Evolutionary conservation across 92 coral and sea anemone species (phyloP).

Genomic region (Phenganax subtilis): DNA sequence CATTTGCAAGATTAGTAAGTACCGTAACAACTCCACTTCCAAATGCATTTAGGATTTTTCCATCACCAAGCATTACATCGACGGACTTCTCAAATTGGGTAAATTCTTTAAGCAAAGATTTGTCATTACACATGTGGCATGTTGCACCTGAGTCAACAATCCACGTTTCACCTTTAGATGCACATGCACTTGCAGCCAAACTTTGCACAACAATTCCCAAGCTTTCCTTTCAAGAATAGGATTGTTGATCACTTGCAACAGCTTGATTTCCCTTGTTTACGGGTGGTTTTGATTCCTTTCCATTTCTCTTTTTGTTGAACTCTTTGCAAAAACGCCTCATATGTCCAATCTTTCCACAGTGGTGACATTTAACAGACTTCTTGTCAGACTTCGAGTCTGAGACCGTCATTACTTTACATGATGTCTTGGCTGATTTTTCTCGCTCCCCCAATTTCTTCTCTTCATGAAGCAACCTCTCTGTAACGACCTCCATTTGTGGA

Average conservation of each 20-base stretch:
- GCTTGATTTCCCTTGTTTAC: constrained; percentile 17
- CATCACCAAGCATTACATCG: constrained; percentile 46
- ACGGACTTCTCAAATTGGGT: no score
- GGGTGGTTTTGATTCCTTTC: background rate
- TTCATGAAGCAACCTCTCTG: constrained; percentile 58
- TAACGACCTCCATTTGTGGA: constrained; percentile 47
- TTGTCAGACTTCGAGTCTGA: constrained; percentile 19
- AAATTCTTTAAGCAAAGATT: constrained; percentile 39
- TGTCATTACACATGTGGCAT: no score
- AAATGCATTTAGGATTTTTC: constrained; percentile 46
- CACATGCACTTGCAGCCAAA: constrained; percentile 43
- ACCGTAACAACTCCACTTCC: constrained; percentile 45
- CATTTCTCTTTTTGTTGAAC: constrained; percentile 6
- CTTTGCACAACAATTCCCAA: constrained; percentile 49
- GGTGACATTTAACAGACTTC: constrained; percentile 23
- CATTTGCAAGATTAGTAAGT: constrained; percentile 43
- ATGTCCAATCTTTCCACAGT: constrained; percentile 42
- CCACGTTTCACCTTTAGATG: no score
- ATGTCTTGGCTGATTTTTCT: constrained; percentile 12
- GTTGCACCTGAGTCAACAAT: no score
- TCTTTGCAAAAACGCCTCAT: constrained; percentile 36
- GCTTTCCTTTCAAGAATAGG: constrained; percentile 41
- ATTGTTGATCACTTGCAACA: constrained; percentile 1
- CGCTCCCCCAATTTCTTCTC: constrained; percentile 52
- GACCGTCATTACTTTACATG: constrained; percentile 40